A percentile compares a stretch with the other conserved stretches of the same genome.
These are phyloP conservation scores for Leptoclinus maculatus DNA, from an alignment of 2,797 vertebrate genomes.

Conservation along the genomic window DNA sequence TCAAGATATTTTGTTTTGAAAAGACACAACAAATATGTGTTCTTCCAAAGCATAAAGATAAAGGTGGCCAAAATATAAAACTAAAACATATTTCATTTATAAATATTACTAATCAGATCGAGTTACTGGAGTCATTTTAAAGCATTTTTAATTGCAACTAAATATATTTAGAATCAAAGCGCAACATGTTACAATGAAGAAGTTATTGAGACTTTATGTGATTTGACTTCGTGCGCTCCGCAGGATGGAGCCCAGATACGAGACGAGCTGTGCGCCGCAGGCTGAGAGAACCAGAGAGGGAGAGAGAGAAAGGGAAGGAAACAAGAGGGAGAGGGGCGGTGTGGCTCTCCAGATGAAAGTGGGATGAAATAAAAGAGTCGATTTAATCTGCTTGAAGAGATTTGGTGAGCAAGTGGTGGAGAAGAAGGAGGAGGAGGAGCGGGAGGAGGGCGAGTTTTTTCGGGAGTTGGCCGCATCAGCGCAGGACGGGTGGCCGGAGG, in stretches of 20 bases:
- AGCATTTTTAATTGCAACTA: not conserved
- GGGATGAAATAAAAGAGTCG: constrained; percentile 94
- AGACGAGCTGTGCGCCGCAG: constrained; percentile 90
- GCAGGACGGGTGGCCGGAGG: constrained; percentile 85
- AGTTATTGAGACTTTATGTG: constrained; percentile 47
- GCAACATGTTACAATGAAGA: constrained; percentile 59
- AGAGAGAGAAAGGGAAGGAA: constrained; percentile 53
- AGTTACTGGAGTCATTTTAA: not conserved
- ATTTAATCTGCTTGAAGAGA: constrained; percentile 96
- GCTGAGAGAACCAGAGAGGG: constrained; percentile 70
- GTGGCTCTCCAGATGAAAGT: constrained; percentile 95
- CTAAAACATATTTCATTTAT: not conserved
- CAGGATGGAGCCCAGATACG: constrained; percentile 83
- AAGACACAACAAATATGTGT: not conserved
- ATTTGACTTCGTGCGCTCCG: constrained; percentile 78
- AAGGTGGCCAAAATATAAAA: not conserved
- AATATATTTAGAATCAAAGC: not conserved
- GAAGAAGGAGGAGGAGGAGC: constrained; percentile 44
- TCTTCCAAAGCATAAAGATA: not conserved
- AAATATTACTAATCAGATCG: not conserved
- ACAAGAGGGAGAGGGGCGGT: constrained; percentile 84
- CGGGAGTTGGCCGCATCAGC: constrained; percentile 83
- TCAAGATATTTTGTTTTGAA: not conserved
- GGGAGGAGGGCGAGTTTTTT: constrained; percentile 77
- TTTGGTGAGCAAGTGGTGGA: constrained; percentile 78